Conservation (phyloP, 2,888 invertebrate genomes). For the Archips xylosteana region DNA sequence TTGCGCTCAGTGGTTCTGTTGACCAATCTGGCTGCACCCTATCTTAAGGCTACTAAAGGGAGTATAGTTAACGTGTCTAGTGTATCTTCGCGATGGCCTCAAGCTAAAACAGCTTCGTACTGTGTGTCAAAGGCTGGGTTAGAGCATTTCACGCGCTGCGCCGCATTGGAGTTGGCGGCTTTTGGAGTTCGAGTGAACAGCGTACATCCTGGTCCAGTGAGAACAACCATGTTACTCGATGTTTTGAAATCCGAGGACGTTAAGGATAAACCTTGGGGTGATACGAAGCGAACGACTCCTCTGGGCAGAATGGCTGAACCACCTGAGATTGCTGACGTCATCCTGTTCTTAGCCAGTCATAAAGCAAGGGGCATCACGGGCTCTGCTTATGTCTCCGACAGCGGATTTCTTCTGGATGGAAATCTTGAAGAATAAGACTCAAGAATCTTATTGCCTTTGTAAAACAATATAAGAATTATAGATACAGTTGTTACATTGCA, state of each 20-base stretch:
- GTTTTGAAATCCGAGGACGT: conserved; percentile 43
- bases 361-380: no score
- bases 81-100: conserved; percentile 42
- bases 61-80: conserved; percentile 65
- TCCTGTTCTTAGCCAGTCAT: no score
- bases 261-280: no score
- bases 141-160: conserved; percentile 90
- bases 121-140: conserved; percentile 90
- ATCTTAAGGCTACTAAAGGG: conserved; percentile 57
- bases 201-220: conserved; percentile 90
- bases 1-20: conserved; percentile 53
- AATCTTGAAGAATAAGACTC: no score
- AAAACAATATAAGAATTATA: no score
- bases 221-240: conserved; percentile 53
- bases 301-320: no score
- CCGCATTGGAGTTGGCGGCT: conserved; percentile 87
- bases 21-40: conserved; percentile 54
- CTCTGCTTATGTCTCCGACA: no score
- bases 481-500: no score
- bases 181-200: conserved; percentile 88
- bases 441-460: no score
- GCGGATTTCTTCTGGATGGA: no score
- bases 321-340: no score
- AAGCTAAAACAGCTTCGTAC: conserved; percentile 68
- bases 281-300: no score